These are phyloP conservation scores for Diarsia rubi DNA, from an alignment of 2,888 invertebrate species.

Conservation along the genomic window DNA sequence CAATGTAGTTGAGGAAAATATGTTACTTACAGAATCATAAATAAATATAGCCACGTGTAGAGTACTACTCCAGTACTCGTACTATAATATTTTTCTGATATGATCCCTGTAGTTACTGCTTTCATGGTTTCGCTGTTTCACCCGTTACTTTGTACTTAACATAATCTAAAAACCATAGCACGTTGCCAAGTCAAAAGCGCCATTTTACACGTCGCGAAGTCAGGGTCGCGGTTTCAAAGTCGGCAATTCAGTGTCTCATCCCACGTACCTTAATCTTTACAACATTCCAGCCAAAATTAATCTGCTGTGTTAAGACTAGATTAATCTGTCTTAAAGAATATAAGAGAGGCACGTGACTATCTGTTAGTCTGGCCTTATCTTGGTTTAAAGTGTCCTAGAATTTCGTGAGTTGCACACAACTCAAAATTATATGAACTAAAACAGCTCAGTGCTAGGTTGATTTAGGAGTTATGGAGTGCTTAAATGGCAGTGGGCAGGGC, in stretches of 20 bases:
- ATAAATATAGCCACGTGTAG: not conserved
- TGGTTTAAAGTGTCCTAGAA: conserved; percentile 4
- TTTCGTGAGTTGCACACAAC: conserved; percentile 19
- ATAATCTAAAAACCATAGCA: conserved; percentile 18
- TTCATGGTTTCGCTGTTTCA: not conserved
- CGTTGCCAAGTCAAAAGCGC: conserved; percentile 22
- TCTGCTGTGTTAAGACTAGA: conserved; percentile 66
- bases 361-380: conserved; percentile 26
- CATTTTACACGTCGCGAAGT: conserved; percentile 34
- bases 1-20: not conserved
- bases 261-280: conserved; percentile 70
- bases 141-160: not conserved
- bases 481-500: too few species aligned
- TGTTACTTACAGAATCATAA: not conserved
- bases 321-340: conserved; percentile 53
- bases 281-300: conserved; percentile 75
- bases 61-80: not conserved
- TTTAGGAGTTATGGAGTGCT: not conserved
- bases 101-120: not conserved
- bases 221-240: conserved; percentile 51
- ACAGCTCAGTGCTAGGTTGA: not conserved
- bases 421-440: not conserved
- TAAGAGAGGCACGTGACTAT: conserved; percentile 49
- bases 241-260: conserved; percentile 36
- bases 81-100: not conserved